phyloP scores from a whole-genome alignment of 2,113 vertebrate species.

The Carassius gibelio region DNA sequence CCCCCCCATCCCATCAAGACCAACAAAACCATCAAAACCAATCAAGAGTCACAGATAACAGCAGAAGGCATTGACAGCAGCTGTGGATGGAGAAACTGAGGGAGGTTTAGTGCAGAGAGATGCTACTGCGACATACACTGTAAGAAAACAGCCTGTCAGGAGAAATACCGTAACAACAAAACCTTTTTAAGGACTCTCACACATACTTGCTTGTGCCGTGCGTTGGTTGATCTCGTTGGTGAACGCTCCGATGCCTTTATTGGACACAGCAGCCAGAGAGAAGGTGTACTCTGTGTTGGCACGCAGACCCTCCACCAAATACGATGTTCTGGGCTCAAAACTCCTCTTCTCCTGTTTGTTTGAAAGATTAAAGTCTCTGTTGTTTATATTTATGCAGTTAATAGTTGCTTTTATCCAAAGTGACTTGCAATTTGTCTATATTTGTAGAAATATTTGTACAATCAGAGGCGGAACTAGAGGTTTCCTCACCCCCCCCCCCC shows the following conservation, averaged over 20 bases:
- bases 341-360: constrained; percentile 82
- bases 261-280: constrained; percentile 92
- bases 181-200: neutral
- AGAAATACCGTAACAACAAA: too few species aligned
- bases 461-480: too few species aligned
- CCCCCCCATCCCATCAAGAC: neutral
- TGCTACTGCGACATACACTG: neutral
- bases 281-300: constrained; percentile 96
- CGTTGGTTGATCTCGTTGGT: constrained; percentile 90
- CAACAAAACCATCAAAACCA: neutral
- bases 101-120: neutral
- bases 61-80: too few species aligned
- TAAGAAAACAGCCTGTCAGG: neutral
- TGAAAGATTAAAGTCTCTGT: neutral
- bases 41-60: neutral
- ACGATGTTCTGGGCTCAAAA: constrained; percentile 85
- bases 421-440: too few species aligned
- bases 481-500: too few species aligned
- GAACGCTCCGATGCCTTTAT: constrained; percentile 92
- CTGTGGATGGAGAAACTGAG: neutral
- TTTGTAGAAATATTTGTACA: too few species aligned
- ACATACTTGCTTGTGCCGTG: constrained; percentile 99
- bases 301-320: constrained; percentile 87
- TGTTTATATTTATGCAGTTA: too few species aligned
- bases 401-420: too few species aligned